Evolutionary conservation across 2,797 vertebrate species (phyloP).

Genomic region (Syngnathus acus): DNA sequence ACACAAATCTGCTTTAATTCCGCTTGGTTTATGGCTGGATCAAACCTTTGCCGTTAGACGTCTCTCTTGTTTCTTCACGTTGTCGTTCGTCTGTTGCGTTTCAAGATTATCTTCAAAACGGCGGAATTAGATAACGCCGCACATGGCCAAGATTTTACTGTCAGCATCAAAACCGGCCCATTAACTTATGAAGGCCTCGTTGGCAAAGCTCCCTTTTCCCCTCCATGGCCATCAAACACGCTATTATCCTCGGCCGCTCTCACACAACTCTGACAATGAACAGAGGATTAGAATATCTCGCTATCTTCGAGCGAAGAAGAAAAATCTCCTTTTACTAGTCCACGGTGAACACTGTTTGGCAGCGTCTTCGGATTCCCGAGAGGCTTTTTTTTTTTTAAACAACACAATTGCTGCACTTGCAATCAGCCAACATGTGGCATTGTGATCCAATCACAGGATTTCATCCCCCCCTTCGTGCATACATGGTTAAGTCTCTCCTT

Average conservation of each 20-base stretch:
- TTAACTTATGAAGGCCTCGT: constrained; percentile 68
- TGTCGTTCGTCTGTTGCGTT: constrained; percentile 58
- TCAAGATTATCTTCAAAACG: constrained; percentile 65
- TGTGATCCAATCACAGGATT: constrained; percentile 64
- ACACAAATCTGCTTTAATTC: constrained; percentile 67
- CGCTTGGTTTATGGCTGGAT: constrained; percentile 58
- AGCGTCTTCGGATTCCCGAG: constrained; percentile 61
- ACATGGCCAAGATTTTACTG: constrained; percentile 64
- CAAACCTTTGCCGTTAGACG: constrained; percentile 64
- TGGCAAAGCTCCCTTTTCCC: constrained; percentile 63
- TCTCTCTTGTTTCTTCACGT: constrained; percentile 59
- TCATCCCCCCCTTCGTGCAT: constrained; percentile 30
- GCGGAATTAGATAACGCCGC: constrained; percentile 58
- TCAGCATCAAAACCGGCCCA: constrained; percentile 64
- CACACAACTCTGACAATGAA: constrained; percentile 67
- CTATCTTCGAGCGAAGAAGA: constrained; percentile 57
- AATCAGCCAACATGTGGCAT: constrained; percentile 69
- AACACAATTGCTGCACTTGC: constrained; percentile 56
- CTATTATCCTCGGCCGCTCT: constrained; percentile 65
- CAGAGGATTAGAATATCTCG: constrained; percentile 67
- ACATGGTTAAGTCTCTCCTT: constrained; percentile 63
- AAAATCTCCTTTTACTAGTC: constrained; percentile 47
- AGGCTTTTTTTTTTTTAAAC: constrained; percentile 55
- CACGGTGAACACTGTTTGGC: constrained; percentile 54
- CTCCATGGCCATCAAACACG: constrained; percentile 64